These are phyloP conservation scores for Lates japonicus DNA, from an alignment of 2,797 vertebrate genomes.

Conservation along the genomic window DNA sequence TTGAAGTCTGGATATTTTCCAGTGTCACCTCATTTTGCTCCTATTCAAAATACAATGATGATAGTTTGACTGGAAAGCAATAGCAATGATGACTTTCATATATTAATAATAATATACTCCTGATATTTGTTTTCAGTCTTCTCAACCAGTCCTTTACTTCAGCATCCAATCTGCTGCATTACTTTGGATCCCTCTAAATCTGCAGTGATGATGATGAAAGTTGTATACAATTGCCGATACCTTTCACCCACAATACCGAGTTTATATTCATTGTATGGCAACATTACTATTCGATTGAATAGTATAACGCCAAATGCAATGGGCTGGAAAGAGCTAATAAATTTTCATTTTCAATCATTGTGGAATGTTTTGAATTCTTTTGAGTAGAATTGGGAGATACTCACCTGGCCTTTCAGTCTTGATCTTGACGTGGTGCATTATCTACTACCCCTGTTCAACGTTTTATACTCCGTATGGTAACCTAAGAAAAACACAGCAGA, in stretches of 20 bases:
- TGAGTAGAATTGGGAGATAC: too few relatives aligned
- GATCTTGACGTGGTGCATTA: slow-evolving; percentile 92
- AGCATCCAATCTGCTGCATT: slow-evolving; percentile 90
- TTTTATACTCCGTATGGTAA: neutral
- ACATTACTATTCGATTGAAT: neutral
- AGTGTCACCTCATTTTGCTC: slow-evolving; percentile 91
- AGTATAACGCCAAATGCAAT: neutral
- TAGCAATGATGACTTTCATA: neutral
- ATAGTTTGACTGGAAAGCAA: neutral
- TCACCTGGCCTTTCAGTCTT: slow-evolving; percentile 93
- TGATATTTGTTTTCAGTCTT: slow-evolving; percentile 92
- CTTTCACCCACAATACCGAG: neutral
- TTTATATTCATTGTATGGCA: neutral
- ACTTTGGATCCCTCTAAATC: slow-evolving; percentile 88
- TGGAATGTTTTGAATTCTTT: too few relatives aligned
- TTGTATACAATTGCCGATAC: neutral
- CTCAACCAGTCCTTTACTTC: slow-evolving; percentile 92
- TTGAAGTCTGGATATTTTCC: slow-evolving; percentile 90
- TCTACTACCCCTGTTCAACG: slow-evolving; percentile 47
- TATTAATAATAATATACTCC: neutral
- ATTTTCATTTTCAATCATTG: too few relatives aligned
- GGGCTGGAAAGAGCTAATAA: neutral
- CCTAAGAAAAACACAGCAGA: rapidly evolving
- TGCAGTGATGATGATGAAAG: slow-evolving; percentile 48
- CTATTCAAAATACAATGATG: slow-evolving; percentile 64